Evolutionary conservation across 2,113 vertebrate genomes (phyloP).

Genomic region (Orycteropus afer): DNA sequence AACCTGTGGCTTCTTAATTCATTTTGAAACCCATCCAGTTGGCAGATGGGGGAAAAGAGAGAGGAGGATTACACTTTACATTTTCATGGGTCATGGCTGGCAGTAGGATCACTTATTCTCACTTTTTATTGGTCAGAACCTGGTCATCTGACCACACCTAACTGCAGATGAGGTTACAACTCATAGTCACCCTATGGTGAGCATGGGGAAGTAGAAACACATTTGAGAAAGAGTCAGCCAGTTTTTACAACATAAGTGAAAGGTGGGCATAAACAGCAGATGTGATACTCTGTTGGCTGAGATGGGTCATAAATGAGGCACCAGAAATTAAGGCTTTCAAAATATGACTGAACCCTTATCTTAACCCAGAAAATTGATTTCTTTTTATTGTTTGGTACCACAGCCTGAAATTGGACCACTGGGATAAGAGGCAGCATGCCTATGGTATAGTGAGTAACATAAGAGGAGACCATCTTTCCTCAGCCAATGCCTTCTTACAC

Average conservation of each 20-base stretch:
- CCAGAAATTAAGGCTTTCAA: neutral
- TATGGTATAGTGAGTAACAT: neutral
- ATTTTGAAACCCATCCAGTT: neutral
- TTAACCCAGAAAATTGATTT: neutral
- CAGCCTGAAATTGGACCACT: neutral
- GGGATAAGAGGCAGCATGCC: neutral
- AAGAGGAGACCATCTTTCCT: neutral
- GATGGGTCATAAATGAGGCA: neutral
- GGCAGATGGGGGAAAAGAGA: neutral
- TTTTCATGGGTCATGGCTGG: neutral
- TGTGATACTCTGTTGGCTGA: neutral
- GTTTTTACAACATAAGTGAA: neutral
- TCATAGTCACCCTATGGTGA: neutral
- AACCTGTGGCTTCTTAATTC: neutral
- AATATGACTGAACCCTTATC: neutral
- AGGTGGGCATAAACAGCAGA: neutral
- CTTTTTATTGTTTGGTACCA: neutral
- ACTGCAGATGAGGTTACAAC: neutral
- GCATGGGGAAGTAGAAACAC: neutral
- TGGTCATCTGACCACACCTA: neutral
- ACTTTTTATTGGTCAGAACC: neutral
- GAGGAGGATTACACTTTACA: neutral
- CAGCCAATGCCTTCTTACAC: too few relatives aligned
- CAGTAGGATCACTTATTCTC: neutral
- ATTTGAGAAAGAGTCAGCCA: neutral